phyloP scores from a whole-genome alignment of 2,113 vertebrate species.

The Dasyornis broadbenti region DNA sequence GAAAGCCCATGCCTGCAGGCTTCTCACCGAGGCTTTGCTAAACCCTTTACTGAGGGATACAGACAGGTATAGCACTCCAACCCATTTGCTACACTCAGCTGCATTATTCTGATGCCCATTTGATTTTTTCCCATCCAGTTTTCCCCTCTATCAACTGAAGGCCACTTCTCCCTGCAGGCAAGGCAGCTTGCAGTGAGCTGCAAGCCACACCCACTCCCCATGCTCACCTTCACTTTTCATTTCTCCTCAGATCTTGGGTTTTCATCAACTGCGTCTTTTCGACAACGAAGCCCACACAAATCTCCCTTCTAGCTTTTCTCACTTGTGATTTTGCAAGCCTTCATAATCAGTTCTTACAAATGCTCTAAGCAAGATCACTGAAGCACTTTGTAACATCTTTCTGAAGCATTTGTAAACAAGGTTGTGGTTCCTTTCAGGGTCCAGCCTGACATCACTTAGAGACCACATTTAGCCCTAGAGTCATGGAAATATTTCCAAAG shows the following conservation, averaged over 20 bases:
- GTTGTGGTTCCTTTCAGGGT: fast-evolving
- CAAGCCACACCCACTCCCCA: not conserved
- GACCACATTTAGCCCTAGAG: not conserved
- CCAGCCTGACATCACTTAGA: not conserved
- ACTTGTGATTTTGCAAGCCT: not conserved
- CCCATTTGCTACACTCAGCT: not conserved
- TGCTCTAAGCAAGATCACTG: not conserved
- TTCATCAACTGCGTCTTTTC: not conserved
- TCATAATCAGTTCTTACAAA: not conserved
- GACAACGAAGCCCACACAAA: not conserved
- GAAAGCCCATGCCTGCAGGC: not conserved
- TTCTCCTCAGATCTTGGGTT: not conserved
- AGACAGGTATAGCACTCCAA: not conserved
- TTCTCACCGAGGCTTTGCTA: not conserved
- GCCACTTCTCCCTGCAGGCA: not conserved
- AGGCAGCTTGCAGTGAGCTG: not conserved
- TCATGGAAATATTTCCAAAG: not conserved
- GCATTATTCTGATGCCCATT: not conserved
- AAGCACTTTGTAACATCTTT: not conserved
- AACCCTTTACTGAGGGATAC: fast-evolving
- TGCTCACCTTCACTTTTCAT: not conserved
- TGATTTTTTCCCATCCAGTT: not conserved
- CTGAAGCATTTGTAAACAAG: not conserved
- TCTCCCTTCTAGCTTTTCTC: not conserved
- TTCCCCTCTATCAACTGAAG: not conserved